Percentiles rank a stretch among this genome's conserved stretches.
phyloP scores from a whole-genome alignment of 2,113 vertebrate species.

The Paramisgurnus dabryanus region DNA sequence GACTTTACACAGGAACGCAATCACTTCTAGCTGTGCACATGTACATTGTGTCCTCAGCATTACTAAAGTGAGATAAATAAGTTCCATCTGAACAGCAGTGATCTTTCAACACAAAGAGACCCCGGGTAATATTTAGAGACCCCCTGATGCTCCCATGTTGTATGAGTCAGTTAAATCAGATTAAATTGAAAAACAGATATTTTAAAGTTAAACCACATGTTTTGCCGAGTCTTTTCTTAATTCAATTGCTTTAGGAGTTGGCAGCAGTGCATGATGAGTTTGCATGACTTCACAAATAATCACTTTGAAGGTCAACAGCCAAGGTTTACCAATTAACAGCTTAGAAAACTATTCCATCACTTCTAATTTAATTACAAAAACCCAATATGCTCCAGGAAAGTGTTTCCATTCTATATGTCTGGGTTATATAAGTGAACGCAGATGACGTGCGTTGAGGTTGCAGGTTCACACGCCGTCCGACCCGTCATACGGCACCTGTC shows the following conservation, averaged over 20 bases:
- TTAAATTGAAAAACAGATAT: neutral
- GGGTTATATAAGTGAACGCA: too few relatives aligned
- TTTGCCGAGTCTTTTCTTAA: neutral
- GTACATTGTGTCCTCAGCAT: too few relatives aligned
- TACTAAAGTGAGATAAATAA: too few relatives aligned
- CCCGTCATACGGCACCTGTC: too few relatives aligned
- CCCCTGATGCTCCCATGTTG: conserved; percentile 20
- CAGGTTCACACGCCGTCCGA: too few relatives aligned
- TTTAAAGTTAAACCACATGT: conserved; percentile 20
- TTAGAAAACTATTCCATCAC: too few relatives aligned
- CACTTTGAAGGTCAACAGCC: neutral
- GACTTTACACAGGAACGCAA: too few relatives aligned
- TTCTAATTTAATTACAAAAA: neutral
- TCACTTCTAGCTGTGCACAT: too few relatives aligned
- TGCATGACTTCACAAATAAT: neutral
- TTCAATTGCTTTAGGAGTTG: neutral
- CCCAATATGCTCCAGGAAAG: neutral
- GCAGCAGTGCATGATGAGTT: neutral
- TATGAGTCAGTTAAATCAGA: conserved; percentile 28
- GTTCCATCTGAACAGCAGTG: too few relatives aligned
- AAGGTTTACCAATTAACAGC: too few relatives aligned
- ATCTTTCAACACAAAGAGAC: neutral
- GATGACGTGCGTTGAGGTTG: too few relatives aligned
- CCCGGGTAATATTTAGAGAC: conserved; percentile 3
- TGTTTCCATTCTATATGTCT: neutral